Evolutionary conservation across 2,113 vertebrate genomes (phyloP), one percentile per base, ranked within the genome.

Genomic region (Paralichthys olivaceus): DNA sequence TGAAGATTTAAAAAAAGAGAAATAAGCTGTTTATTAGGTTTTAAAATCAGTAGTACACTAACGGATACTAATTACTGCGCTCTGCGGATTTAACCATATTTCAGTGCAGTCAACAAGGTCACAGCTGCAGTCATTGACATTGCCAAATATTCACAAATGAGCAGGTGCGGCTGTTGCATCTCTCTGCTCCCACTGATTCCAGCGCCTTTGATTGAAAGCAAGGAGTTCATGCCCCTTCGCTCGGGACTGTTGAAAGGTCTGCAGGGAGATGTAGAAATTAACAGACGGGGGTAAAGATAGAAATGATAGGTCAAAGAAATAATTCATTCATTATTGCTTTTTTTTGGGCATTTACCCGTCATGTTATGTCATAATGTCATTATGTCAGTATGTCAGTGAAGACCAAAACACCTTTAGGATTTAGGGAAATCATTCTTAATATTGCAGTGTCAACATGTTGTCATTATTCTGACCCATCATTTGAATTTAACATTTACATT

Each of bases 151-250:
- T 56, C 66, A 56, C 22, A 43, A 54, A 69, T 56, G 51, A 56
- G 66, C 66, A 69, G 66, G 66, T 69, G 66, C 55, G 51, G 51
- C 4, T 3, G 22, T 57, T 37, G 34, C 22, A 56, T 14, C 32
- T 56, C 32, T 26, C 66, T 20, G 13, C 28, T 29, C n/a, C 12
- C 28, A 1, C 2, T 22, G 32, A 15, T 22, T 37, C 32, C 51
- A 40, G 29, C 22, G 28, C 49, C 64, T 37, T 6, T 25, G 49
- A 67, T 28, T 62, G 47, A 73, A 58, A 51, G 3, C 29, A 69
- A 47, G 43, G 64, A 64, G 53, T 75, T 69, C 1, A 43, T 22
- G 58, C 3, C 20, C 28, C 23, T 64, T 69, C 45, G 34, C 28
- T 61, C 34, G 32, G 47, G 14, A 25, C 15, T 8, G 26, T 2